These are phyloP conservation scores for Acanthisitta chloris DNA, from an alignment of 2,113 vertebrate species.

Conservation along the genomic window DNA sequence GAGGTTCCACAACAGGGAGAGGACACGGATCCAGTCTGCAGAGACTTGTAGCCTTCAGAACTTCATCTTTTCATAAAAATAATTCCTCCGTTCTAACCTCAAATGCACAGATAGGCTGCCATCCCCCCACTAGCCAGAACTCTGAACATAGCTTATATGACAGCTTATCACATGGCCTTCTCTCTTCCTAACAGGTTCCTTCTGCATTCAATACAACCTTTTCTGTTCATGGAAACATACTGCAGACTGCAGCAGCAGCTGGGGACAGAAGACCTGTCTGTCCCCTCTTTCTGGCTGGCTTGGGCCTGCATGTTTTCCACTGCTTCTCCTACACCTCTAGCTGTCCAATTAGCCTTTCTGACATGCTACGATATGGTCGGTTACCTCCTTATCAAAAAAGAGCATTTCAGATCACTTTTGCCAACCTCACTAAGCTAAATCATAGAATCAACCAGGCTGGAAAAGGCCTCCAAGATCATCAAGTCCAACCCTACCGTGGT, in stretches of 20 bases:
- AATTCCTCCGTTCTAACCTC: not conserved
- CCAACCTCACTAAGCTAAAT: not conserved
- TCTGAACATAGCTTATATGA: not conserved
- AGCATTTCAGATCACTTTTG: not conserved
- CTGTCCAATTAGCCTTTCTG: not conserved
- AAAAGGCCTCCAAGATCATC: too few species aligned
- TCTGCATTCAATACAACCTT: not conserved
- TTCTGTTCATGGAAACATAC: not conserved
- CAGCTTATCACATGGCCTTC: not conserved
- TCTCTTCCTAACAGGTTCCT: not conserved
- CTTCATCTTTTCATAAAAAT: not conserved
- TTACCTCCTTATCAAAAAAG: not conserved
- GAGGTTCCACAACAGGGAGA: not conserved
- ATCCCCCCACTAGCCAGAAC: not conserved
- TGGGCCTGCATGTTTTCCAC: not conserved
- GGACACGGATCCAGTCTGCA: not conserved
- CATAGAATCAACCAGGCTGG: too few species aligned
- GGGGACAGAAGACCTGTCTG: not conserved
- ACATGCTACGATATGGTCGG: accelerated
- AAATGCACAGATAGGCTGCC: not conserved
- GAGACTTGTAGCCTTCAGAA: not conserved
- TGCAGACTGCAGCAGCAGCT: not conserved
- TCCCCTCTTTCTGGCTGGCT: not conserved
- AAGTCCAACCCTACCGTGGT: too few species aligned
- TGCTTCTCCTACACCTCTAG: not conserved